Percentiles rank a stretch among this genome's conserved stretches.
Evolutionary conservation across 2,797 vertebrate species (phyloP).

Genomic region (Coluber constrictor): DNA sequence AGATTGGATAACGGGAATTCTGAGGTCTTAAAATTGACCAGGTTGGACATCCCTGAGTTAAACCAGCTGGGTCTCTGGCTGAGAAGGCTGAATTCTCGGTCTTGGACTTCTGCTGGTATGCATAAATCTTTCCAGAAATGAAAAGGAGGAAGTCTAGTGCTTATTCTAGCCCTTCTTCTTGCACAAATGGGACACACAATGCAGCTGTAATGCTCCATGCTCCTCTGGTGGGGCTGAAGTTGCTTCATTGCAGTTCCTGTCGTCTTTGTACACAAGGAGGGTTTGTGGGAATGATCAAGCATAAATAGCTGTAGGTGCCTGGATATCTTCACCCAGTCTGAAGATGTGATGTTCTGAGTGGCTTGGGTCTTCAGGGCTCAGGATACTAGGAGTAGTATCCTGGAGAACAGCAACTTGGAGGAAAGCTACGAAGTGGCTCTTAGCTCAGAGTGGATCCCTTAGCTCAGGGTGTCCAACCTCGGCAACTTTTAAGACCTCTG

Average conservation of each 20-base stretch:
- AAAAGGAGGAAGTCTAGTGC: background rate
- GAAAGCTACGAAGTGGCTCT: background rate
- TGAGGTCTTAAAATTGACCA: background rate
- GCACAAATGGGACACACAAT: background rate
- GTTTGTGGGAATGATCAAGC: background rate
- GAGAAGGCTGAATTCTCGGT: background rate
- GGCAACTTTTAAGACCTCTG: background rate
- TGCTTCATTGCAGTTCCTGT: background rate
- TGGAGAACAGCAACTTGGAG: background rate
- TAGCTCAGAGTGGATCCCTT: background rate
- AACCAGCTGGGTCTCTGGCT: background rate
- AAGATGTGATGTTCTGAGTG: background rate
- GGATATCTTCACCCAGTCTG: background rate
- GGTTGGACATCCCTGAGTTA: background rate
- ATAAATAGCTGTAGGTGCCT: background rate
- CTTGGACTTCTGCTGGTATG: background rate
- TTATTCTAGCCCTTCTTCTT: too few species aligned
- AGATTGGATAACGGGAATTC: background rate
- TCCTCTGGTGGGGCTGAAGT: background rate
- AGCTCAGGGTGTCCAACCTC: background rate
- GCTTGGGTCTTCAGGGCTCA: background rate
- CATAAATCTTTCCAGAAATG: background rate
- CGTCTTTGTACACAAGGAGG: background rate
- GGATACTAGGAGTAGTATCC: background rate
- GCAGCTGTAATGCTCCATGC: fast-evolving